phyloP scores from a whole-genome alignment of 2,113 vertebrate genomes.

The Petroica traversi region DNA sequence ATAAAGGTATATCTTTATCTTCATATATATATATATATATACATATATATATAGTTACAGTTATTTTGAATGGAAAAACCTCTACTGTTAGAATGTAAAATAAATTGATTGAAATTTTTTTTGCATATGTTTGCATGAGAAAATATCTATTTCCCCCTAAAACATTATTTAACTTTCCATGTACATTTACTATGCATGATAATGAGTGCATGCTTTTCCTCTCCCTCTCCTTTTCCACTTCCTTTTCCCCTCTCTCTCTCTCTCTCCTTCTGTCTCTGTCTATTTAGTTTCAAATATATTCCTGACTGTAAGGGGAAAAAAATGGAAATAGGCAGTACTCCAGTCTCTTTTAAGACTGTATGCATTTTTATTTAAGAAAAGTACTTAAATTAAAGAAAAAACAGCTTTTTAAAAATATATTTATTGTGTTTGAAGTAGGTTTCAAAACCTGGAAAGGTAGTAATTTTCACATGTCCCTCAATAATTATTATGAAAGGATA shows the following conservation, averaged over 20 bases:
- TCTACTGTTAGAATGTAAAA: slow-evolving; percentile 47
- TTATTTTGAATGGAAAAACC: slow-evolving; percentile 1
- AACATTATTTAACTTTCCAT: slow-evolving; percentile 38
- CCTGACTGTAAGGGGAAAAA: slow-evolving; percentile 40
- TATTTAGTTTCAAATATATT: slow-evolving; percentile 51
- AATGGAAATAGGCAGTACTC: not conserved
- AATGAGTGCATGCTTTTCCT: not conserved
- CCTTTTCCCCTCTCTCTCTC: not conserved
- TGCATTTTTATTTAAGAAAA: not conserved
- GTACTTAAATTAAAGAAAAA: not conserved
- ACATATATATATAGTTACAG: not conserved
- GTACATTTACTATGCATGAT: slow-evolving; percentile 14
- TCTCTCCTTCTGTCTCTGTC: not conserved
- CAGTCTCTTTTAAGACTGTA: not conserved
- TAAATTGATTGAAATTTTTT: slow-evolving; percentile 24
- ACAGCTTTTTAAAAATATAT: fast-evolving
- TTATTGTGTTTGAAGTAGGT: not conserved
- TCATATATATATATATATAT: not conserved
- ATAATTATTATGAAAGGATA: not conserved
- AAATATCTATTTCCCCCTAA: slow-evolving; percentile 33
- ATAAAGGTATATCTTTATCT: not conserved
- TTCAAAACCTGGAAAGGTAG: not conserved
- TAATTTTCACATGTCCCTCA: not conserved
- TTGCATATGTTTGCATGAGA: slow-evolving; percentile 24
- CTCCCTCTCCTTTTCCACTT: not conserved